These are phyloP conservation scores for Lycaena phlaeas DNA, from an alignment of 2,888 invertebrate species.

Conservation along the genomic window DNA sequence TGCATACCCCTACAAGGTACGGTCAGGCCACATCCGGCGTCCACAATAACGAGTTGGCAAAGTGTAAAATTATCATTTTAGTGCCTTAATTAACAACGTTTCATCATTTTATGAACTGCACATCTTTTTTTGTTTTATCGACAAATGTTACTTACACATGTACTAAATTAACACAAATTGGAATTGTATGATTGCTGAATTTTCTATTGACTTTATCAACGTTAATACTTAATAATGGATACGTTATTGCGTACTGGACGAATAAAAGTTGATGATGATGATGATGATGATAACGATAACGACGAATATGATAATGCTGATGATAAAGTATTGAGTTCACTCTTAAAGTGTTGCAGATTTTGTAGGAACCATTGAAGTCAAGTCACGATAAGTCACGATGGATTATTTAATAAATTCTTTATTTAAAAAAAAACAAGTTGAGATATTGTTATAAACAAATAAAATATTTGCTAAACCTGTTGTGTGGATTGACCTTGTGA, in stretches of 20 bases:
- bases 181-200: neutral
- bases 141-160: no score
- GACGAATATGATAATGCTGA: no score
- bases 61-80: slow-evolving; percentile 8
- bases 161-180: neutral
- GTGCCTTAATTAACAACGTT: slow-evolving; percentile 7
- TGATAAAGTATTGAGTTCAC: no score
- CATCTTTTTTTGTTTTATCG: neutral
- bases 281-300: no score
- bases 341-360: no score
- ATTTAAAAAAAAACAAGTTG: neutral
- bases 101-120: neutral
- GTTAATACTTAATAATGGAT: no score
- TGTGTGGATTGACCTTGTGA: slow-evolving; percentile 3
- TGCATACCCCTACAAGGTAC: slow-evolving; percentile 4
- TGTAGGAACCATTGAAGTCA: no score
- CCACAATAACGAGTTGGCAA: slow-evolving; percentile 1
- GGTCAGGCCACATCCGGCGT: slow-evolving; percentile 2
- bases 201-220: no score
- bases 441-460: slow-evolving; percentile 4
- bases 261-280: no score
- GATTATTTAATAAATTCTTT: no score
- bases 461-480: slow-evolving; percentile 3
- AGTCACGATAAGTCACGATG: no score
- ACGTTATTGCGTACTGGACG: no score